Evolutionary conservation across 2,797 vertebrate genomes (phyloP).

Genomic region (Coilia nasus): DNA sequence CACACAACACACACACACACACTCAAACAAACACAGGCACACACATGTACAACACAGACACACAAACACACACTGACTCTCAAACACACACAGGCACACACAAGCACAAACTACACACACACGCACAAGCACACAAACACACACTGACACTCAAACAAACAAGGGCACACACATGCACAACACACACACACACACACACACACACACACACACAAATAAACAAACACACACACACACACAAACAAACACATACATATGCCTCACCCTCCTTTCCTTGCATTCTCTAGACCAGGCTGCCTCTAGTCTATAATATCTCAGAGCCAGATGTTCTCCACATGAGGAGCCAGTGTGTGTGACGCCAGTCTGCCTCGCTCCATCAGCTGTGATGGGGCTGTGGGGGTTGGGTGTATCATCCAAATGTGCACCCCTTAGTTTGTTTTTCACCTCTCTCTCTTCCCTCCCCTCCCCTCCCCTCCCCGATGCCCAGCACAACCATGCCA

Average conservation of each 20-base stretch:
- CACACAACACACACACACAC: too few species aligned
- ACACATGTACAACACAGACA: too few species aligned
- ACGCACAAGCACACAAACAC: too few species aligned
- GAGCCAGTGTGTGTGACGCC: not conserved
- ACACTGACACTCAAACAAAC: too few species aligned
- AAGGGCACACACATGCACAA: not conserved
- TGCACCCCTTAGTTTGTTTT: not conserved
- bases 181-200: not conserved
- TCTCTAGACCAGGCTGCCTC: not conserved
- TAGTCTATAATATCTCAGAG: not conserved
- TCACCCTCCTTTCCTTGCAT: not conserved
- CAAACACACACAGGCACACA: not conserved
- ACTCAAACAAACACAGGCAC: too few species aligned
- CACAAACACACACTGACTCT: not conserved
- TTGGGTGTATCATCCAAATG: not conserved
- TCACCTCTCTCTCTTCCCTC: not conserved
- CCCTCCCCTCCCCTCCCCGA: not conserved
- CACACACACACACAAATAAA: too few species aligned
- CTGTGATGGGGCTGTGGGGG: not conserved
- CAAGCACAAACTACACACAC: too few species aligned
- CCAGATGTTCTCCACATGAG: constrained; percentile 19
- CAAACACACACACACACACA: not conserved
- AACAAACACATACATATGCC: too few species aligned
- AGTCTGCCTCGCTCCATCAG: constrained; percentile 6
- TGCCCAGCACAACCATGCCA: not conserved